Percentiles rank a stretch among this genome's conserved stretches.
These are phyloP conservation scores for Tipula unca DNA, from an alignment of 2,888 invertebrate genomes.

Conservation along the genomic window DNA sequence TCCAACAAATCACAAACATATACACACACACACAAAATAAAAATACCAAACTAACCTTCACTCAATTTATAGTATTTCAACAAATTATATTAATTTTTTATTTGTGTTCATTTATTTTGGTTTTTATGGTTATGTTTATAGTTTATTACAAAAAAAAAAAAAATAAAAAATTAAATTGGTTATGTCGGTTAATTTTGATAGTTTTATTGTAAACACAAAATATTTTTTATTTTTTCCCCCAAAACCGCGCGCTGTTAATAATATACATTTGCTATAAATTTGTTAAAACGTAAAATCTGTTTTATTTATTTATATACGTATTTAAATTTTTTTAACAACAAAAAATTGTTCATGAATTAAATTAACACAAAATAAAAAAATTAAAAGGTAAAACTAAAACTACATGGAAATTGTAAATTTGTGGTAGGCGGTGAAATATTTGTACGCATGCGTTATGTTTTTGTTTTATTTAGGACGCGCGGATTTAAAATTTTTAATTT, in stretches of 20 bases:
- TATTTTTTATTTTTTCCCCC: background rate
- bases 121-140: constrained; percentile 14
- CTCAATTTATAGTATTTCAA: constrained; percentile 8
- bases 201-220: background rate
- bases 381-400: too few species aligned
- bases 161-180: background rate
- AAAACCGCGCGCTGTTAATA: background rate
- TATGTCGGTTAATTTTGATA: background rate
- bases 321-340: background rate
- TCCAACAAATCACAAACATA: background rate
- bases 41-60: constrained; percentile 14
- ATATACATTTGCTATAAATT: background rate
- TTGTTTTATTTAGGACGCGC: too few species aligned
- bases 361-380: background rate
- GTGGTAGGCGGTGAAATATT: too few species aligned
- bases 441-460: too few species aligned
- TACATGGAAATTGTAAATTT: background rate
- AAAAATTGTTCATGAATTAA: background rate
- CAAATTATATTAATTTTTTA: background rate
- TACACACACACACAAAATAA: background rate
- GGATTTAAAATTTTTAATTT: too few species aligned
- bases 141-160: background rate
- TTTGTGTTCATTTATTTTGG: background rate
- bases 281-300: background rate
- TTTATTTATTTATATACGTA: background rate